Percentiles rank a stretch among this genome's conserved stretches.
phyloP scores from a whole-genome alignment of 2,797 vertebrate genomes.

The Botia kubotai region DNA sequence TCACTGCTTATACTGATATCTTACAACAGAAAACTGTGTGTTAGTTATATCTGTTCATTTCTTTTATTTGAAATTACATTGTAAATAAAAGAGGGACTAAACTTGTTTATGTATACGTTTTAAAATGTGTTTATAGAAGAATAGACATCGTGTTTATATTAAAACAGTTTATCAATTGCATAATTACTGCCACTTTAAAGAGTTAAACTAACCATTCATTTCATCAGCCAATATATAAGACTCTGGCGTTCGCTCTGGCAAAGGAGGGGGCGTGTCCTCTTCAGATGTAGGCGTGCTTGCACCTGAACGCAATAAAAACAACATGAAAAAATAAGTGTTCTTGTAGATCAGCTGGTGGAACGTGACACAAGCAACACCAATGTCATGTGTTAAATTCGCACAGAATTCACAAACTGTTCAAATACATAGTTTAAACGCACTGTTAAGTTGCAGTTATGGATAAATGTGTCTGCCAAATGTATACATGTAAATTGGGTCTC shows the following conservation, averaged over 20 bases:
- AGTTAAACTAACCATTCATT: slow-evolving; percentile 71
- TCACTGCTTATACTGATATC: slow-evolving; percentile 52
- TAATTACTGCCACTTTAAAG: background rate
- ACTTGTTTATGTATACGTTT: too few relatives aligned
- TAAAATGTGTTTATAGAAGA: background rate
- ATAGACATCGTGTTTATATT: background rate
- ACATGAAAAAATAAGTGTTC: background rate
- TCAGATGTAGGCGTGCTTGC: slow-evolving; percentile 51
- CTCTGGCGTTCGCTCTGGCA: slow-evolving; percentile 90
- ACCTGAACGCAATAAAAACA: slow-evolving; percentile 51
- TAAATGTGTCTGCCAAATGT: background rate
- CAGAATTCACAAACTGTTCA: too few relatives aligned
- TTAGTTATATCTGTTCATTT: too few relatives aligned
- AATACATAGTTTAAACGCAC: too few relatives aligned
- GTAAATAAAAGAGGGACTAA: too few relatives aligned
- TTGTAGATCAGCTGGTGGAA: background rate
- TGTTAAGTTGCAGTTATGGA: background rate
- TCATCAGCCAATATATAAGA: slow-evolving; percentile 83
- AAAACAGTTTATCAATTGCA: background rate
- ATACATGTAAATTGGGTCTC: background rate
- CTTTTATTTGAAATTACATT: too few relatives aligned
- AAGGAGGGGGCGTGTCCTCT: slow-evolving; percentile 85
- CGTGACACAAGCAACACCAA: too few relatives aligned
- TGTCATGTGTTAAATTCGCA: too few relatives aligned
- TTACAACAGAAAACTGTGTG: slow-evolving; percentile 47